Base-by-base conservation (phyloP, 2,888 invertebrate genomes). In the Volucella bombylans region DNA sequence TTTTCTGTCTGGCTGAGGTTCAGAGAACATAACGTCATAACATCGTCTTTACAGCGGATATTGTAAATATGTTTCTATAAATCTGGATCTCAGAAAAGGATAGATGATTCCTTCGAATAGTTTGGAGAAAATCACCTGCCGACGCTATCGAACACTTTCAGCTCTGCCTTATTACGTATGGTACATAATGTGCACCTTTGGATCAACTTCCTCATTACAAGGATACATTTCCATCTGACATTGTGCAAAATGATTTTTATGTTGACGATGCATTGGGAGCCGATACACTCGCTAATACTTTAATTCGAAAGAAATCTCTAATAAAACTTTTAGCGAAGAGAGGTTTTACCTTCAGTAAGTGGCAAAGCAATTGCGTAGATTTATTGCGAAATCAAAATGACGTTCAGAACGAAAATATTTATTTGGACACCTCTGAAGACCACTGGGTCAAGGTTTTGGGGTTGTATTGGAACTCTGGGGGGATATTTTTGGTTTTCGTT, bases 41-140 rank as follows among this genome's bases (percentile, higher is more conserved):
- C 50, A 50, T 39, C 14, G 50, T 39, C 12, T 59, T 59, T 59
- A 43, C 59, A 18, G 18, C 18, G 18, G 1, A 1, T 1, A 59
- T 69, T 3, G 8, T 49, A 2, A 47, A 57, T 38, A 69, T 57
- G 69, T 69, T 69, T 12, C 69, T 57, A 1, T 47, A 69, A 38
- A 69, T 69, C 2, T 15, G 31, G 47, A 18, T 69, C 10, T 31
- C 69, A 8, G 39, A 49, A 14, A 39, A 15, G 14, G 49, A 69
- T 12, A 9, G 14, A 1, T 9, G 15, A 14, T 52, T 39, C n/a
- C 52, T 18, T 6, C n/a, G 65, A 10, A 50, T 50, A 10, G 52
- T 65, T 12, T 65, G 65, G 65, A 38, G 39, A 10, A 18, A 52
- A 0, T 50, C 50, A 4, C 50, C 52, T n/a, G 15, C 65, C 2